These are phyloP conservation scores for Hartigia nigra DNA, from an alignment of 2,888 invertebrate species.

Conservation along the genomic window DNA sequence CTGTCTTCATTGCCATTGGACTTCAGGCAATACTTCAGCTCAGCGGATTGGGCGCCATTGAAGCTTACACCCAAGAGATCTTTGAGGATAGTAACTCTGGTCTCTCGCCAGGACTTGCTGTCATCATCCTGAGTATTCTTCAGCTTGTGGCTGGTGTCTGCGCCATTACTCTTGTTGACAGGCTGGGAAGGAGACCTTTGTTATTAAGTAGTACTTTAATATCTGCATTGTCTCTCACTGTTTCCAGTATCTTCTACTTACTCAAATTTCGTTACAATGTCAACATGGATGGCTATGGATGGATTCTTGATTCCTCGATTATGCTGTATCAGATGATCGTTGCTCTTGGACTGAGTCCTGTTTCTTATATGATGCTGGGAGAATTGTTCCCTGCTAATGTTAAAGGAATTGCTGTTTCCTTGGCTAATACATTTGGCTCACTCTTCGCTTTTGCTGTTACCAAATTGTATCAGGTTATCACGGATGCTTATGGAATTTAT, in stretches of 20 bases:
- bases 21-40: slow-evolving; percentile 72
- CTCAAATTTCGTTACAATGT: slow-evolving; percentile 69
- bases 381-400: slow-evolving; percentile 75
- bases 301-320: slow-evolving; percentile 70
- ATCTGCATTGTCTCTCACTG: slow-evolving; percentile 69
- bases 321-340: slow-evolving; percentile 71
- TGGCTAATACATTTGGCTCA: slow-evolving; percentile 71
- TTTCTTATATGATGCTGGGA: slow-evolving; percentile 73
- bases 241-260: slow-evolving; percentile 70
- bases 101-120: slow-evolving; percentile 69
- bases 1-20: slow-evolving; percentile 63
- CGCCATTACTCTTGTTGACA: slow-evolving; percentile 69
- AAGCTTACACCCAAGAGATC: slow-evolving; percentile 73
- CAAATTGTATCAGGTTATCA: slow-evolving; percentile 72
- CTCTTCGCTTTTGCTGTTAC: slow-evolving; percentile 71
- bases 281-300: slow-evolving; percentile 65
- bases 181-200: slow-evolving; percentile 69
- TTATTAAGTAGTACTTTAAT: slow-evolving; percentile 70
- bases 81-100: slow-evolving; percentile 69
- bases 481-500: slow-evolving; percentile 71
- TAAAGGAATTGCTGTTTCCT: slow-evolving; percentile 71
- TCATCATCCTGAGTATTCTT: slow-evolving; percentile 72
- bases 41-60: slow-evolving; percentile 72
- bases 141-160: slow-evolving; percentile 68
- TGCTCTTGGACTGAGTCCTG: slow-evolving; percentile 71